Base-by-base conservation (phyloP, 1,140 invertebrate species). In the Bombus waltoni region DNA sequence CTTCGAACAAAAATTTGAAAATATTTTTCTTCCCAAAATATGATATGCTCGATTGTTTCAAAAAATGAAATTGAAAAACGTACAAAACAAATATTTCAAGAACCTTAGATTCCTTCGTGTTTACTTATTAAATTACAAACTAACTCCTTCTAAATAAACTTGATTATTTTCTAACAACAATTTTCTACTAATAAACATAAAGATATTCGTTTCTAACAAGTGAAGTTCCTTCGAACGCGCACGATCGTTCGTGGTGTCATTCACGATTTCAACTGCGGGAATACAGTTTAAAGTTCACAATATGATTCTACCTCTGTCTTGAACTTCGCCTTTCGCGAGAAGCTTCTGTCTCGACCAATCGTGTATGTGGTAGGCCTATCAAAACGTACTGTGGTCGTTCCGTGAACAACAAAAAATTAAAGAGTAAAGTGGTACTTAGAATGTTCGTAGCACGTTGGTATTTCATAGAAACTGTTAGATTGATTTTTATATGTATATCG, bases 401-500 rank as follows among this genome's bases (percentile, higher is more conserved):
- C 18, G 57, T 22, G 57, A 62, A 83, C 0, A n/a, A 74, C 25
- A 42, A 72, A 15, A 74, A 32, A 32, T 35, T 22, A 35, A 53
- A 53, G 8, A 47, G 35, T 32, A 53, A 77, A 42, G 4, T 53
- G 81, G 59, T 38, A 74, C 38, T 53, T 77, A 66, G 57, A 75
- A 75, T 62, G 42, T 76, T 76, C 62, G 44, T 81, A 81, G 32
- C 47, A 44, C 70, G 11, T 76, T 74, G 38, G 44, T 76, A 66
- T 47, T 66, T 44, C 44, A 18, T 68, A 74, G 62, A 77, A 22
- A 66, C 68, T 44, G 35, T 83, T 77, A 66, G 44, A 53, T 76
- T 83, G 59, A 53, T 83, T 76, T 76, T 83, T 77, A 22, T 77
- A 77, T 62, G 38, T 76, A 77, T 68, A 66, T 77, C 47, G 53